These are phyloP conservation scores for Cephalopholis sonnerati DNA, from an alignment of 2,113 vertebrate genomes.

Conservation along the genomic window DNA sequence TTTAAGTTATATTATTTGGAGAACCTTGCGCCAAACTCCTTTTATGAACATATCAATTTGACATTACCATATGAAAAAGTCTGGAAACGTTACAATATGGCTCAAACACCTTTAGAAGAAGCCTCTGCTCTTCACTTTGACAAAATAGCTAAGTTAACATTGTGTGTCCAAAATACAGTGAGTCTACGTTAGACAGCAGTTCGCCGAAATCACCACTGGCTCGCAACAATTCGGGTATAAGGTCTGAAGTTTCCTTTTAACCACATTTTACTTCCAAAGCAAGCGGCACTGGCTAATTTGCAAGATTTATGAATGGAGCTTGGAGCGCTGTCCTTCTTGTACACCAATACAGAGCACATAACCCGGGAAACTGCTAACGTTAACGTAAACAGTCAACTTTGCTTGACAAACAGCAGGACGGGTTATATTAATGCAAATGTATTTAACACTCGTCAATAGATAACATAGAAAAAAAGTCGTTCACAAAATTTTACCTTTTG, in stretches of 20 bases:
- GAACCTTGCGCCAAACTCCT: no score
- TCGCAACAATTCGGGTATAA: no score
- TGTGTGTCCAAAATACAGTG: no score
- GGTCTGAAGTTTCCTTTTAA: background rate
- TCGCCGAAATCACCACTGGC: background rate
- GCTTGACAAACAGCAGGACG: background rate
- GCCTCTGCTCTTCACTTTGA: no score
- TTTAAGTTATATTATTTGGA: no score
- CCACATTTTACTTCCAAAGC: background rate
- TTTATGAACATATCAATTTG: no score
- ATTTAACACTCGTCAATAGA: rapidly evolving
- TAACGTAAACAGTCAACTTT: background rate
- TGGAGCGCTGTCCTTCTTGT: background rate
- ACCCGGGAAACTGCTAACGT: background rate
- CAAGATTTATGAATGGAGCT: background rate
- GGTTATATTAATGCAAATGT: background rate
- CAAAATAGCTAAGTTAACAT: no score
- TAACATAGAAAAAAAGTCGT: background rate
- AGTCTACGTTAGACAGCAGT: background rate
- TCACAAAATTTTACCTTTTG: conserved; percentile 60
- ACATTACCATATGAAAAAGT: no score
- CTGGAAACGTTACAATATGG: no score
- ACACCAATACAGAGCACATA: background rate
- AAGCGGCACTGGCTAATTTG: no score
- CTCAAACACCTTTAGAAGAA: no score